Conservation (phyloP, 1,140 invertebrate genomes). For the Cherax destructor region DNA sequence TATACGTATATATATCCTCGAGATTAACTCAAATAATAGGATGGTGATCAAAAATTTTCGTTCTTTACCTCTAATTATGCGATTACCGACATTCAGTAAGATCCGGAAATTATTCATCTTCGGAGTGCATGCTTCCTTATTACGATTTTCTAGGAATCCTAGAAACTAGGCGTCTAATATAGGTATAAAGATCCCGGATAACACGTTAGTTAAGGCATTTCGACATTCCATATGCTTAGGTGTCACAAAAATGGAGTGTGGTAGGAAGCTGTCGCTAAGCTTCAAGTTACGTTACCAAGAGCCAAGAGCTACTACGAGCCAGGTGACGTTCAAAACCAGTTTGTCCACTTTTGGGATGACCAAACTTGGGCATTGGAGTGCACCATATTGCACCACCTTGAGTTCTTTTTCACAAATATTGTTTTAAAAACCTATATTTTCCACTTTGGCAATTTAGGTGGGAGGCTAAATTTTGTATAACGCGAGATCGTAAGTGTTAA, state of each 20-base stretch:
- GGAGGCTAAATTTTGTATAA: background rate
- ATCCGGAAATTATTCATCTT: too few relatives aligned
- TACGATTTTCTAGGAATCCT: too few relatives aligned
- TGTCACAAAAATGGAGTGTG: background rate
- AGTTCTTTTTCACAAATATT: background rate
- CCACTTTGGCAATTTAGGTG: background rate
- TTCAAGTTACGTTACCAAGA: background rate
- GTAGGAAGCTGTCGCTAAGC: background rate
- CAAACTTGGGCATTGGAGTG: background rate
- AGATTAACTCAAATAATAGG: too few relatives aligned
- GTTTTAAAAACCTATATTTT: background rate
- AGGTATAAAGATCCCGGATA: too few relatives aligned
- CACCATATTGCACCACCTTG: constrained; percentile 5
- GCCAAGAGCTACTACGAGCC: background rate
- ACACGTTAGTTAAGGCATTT: background rate
- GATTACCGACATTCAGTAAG: too few relatives aligned
- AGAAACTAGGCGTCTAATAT: too few relatives aligned
- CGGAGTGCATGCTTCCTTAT: too few relatives aligned
- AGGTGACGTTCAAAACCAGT: background rate
- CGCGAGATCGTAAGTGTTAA: background rate
- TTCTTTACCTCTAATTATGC: too few relatives aligned
- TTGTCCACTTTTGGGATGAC: background rate
- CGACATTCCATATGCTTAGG: background rate
- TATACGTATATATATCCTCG: too few relatives aligned
- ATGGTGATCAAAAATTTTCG: too few relatives aligned